Conservation (phyloP, 2,797 vertebrate genomes). For the Erithacus rubecula region DNA sequence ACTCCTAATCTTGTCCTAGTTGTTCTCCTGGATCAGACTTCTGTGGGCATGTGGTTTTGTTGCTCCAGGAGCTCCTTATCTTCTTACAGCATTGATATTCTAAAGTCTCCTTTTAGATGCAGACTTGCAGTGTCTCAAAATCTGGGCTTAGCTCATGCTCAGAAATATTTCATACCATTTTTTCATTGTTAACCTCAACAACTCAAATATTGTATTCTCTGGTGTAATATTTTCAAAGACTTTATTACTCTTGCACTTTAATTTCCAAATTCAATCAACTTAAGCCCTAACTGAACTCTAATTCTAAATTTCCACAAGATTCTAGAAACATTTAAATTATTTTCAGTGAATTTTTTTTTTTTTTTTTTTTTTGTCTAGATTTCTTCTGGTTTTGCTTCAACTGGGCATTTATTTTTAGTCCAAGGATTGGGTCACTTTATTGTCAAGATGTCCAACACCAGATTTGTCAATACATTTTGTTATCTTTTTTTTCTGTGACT, state of each 20-base stretch:
- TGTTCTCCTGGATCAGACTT: background rate
- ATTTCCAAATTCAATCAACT: background rate
- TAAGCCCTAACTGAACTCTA: background rate
- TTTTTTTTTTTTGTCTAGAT: too few species aligned
- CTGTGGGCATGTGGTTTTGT: background rate
- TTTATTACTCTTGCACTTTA: background rate
- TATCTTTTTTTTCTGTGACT: background rate
- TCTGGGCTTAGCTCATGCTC: background rate
- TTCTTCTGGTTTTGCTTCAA: background rate
- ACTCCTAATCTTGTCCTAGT: background rate
- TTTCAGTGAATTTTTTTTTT: too few species aligned
- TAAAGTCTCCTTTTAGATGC: background rate
- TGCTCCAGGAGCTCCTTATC: background rate
- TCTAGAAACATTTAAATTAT: background rate
- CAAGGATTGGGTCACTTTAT: background rate
- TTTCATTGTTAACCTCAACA: background rate
- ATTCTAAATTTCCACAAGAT: background rate
- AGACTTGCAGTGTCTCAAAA: background rate
- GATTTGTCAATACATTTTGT: background rate
- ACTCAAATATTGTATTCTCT: background rate
- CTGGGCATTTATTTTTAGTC: background rate
- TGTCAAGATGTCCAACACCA: background rate
- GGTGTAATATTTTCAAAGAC: background rate
- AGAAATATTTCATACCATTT: background rate
- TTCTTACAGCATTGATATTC: background rate